Base-by-base conservation (phyloP, 1,140 invertebrate species). In the Batillaria attramentaria region DNA sequence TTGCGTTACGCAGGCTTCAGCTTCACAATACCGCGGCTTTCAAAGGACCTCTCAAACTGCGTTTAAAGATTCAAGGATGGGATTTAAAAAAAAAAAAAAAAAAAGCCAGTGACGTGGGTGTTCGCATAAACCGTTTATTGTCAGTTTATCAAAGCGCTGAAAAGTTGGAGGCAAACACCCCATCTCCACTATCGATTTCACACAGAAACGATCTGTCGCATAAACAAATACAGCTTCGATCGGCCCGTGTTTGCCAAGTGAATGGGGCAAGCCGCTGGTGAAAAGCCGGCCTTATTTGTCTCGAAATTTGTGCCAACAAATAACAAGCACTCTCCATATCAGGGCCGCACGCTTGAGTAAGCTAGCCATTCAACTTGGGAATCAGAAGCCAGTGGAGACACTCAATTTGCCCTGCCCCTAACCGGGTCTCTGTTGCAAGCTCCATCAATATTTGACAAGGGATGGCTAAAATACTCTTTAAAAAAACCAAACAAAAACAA, bases 221-320 rank as follows among this genome's bases (percentile, higher is more conserved):
- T 28, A 62, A 62, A 62, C 57, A 62, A 62, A 62, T 31, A 62
- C 8, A 31, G 24, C n/a, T 28, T 62, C 57, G 57, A 62, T 62
- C 33, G n/a, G n/a, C 24, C 24, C 24, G 57, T 28, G 57, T 62
- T 62, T 62, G 57, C 57, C 57, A 62, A 62, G n/a, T 62, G 57
- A 62, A 62, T 62, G 57, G 57, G 13, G n/a, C 57, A 24, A n/a
- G 57, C 33, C 33, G 57, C n/a, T 31, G 33, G 57, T 28, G n/a
- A 13, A 24, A 62, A n/a, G n/a, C 33, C 24, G 57, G 57, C 24
- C n/a, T 62, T 62, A 62, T 62, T 62, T 62, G 57, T 62, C 33
- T 62, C n/a, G n/a, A 31, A 62, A 62, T 62, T 62, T 62, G 57
- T 62, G 57, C 57, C 33, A 62, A 62, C 57, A 62, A 62, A 62